phyloP scores from a whole-genome alignment of 2,888 invertebrate species.

The Bombyx huttoni region DNA sequence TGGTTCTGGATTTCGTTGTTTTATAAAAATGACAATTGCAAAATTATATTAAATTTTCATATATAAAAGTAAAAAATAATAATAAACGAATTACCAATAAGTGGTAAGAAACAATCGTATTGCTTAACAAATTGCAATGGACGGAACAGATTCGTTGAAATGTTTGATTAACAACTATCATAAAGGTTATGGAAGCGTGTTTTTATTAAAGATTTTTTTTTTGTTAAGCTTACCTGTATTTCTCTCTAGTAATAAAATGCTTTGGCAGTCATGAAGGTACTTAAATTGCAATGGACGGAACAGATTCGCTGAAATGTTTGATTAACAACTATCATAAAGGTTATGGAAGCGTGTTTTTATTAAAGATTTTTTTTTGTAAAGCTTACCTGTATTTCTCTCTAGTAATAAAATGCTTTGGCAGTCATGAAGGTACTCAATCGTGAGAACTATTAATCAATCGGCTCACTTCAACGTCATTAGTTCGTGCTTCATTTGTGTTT shows the following conservation, averaged over 20 bases:
- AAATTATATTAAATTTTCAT: conserved; percentile 2
- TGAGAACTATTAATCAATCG: conserved; percentile 36
- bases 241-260: conserved; percentile 40
- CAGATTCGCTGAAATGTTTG: conserved; percentile 41
- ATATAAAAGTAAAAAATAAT: conserved; percentile 1
- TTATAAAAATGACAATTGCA: conserved; percentile 4
- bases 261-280: conserved; percentile 62
- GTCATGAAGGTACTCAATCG: conserved; percentile 48
- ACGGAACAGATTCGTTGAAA: conserved; percentile 57
- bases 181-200: conserved; percentile 26
- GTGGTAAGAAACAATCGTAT: conserved; percentile 12
- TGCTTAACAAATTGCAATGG: conserved; percentile 27
- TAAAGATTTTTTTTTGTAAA: no score
- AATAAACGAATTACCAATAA: conserved; percentile 6
- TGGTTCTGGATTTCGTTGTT: conserved; percentile 16
- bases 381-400: conserved; percentile 10
- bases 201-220: not conserved
- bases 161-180: conserved; percentile 18
- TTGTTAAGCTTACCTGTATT: not conserved
- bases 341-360: conserved; percentile 19
- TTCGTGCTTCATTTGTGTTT: conserved; percentile 1
- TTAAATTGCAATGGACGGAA: conserved; percentile 52
- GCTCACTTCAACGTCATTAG: conserved; percentile 19
- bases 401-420: conserved; percentile 56
- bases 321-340: conserved; percentile 25